Conservation (phyloP, 2,888 invertebrate genomes). For the Drosophila prolongata region DNA sequence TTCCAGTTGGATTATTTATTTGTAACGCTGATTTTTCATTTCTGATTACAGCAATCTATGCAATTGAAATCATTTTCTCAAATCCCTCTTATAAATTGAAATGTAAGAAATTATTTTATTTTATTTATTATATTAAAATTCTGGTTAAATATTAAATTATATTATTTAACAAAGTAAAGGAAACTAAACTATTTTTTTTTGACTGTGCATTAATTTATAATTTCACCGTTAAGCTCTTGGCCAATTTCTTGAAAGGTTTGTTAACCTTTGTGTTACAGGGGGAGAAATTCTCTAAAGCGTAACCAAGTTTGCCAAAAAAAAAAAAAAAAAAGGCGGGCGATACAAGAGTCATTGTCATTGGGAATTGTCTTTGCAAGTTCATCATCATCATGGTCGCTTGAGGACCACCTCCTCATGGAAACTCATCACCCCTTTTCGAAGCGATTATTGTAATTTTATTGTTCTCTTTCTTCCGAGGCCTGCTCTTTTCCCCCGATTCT, state of each 20-base stretch:
- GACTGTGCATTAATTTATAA: slow-evolving; percentile 36
- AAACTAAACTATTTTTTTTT: not conserved
- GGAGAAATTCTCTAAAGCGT: slow-evolving; percentile 69
- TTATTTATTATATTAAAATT: too few species aligned
- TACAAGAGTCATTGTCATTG: slow-evolving; percentile 40
- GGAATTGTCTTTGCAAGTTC: slow-evolving; percentile 64
- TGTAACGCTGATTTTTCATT: too few species aligned
- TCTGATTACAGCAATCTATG: too few species aligned
- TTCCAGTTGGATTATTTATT: too few species aligned
- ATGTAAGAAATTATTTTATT: too few species aligned
- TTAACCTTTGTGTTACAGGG: slow-evolving; percentile 54
- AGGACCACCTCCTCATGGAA: slow-evolving; percentile 41
- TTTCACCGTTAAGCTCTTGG: slow-evolving; percentile 56
- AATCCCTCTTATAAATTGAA: too few species aligned
- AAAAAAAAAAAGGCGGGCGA: slow-evolving; percentile 1
- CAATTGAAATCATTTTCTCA: not conserved
- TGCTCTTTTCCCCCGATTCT: slow-evolving; percentile 20
- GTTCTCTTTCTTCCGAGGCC: slow-evolving; percentile 50
- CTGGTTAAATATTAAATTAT: too few species aligned
- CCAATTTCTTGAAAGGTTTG: slow-evolving; percentile 60
- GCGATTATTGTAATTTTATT: slow-evolving; percentile 79
- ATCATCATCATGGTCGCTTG: slow-evolving; percentile 67
- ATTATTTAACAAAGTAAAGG: too few species aligned
- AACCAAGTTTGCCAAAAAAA: slow-evolving; percentile 68
- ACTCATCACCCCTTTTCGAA: slow-evolving; percentile 6